Evolutionary conservation across 2,888 invertebrate species (phyloP).

Genomic region (Callimorpha dominula): DNA sequence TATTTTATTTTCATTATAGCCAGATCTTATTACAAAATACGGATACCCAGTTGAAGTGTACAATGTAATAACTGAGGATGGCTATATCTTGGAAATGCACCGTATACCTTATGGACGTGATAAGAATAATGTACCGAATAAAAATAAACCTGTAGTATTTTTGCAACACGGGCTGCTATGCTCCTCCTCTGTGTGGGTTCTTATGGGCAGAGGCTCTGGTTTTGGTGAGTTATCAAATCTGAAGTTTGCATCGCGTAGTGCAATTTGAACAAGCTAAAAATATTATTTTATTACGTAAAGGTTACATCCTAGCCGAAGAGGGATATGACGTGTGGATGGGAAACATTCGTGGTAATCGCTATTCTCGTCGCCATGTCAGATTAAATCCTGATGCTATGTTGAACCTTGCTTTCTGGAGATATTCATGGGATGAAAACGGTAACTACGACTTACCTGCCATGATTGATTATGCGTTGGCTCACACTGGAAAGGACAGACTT

Average conservation of each 20-base stretch:
- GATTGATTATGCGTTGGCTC: constrained; percentile 89
- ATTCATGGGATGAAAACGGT: constrained; percentile 95
- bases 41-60: constrained; percentile 89
- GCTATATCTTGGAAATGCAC: constrained; percentile 91
- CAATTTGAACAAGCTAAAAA: neutral
- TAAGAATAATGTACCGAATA: constrained; percentile 68
- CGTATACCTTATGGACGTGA: constrained; percentile 88
- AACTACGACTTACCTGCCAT: constrained; percentile 92
- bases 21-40: constrained; percentile 86
- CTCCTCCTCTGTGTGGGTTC: constrained; percentile 91
- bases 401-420: constrained; percentile 88
- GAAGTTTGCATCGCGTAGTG: neutral
- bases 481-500: constrained; percentile 87
- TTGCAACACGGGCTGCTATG: constrained; percentile 91
- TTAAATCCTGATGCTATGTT: constrained; percentile 70
- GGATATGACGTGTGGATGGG: constrained; percentile 95
- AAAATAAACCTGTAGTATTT: constrained; percentile 86
- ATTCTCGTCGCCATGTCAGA: constrained; percentile 86
- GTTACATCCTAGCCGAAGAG: constrained; percentile 87
- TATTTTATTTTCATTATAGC: constrained; percentile 63
- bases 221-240: constrained; percentile 83
- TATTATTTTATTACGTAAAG: constrained; percentile 52
- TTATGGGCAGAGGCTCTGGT: constrained; percentile 89
- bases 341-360: constrained; percentile 92
- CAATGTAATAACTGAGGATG: constrained; percentile 90